phyloP scores from a whole-genome alignment of 2,888 invertebrate genomes.

The Andrena flavipes region DNA sequence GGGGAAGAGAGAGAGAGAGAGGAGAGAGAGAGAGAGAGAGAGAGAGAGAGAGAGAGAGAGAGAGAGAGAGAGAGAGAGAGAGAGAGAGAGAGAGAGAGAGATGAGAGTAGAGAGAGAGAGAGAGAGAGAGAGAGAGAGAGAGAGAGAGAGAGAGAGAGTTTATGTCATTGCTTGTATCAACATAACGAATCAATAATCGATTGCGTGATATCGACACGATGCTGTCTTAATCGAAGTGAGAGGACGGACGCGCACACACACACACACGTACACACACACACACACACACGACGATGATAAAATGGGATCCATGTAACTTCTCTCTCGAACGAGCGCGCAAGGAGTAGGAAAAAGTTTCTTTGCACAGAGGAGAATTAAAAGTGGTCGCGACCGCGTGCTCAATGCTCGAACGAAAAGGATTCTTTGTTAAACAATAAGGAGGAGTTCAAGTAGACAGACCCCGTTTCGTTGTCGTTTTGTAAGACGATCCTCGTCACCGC shows the following conservation, averaged over 20 bases:
- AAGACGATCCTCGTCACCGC: conserved; percentile 46
- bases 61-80: too few relatives aligned
- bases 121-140: conserved; percentile 3
- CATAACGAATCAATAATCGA: conserved; percentile 25
- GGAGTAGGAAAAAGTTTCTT: neutral
- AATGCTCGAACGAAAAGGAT: conserved; percentile 39
- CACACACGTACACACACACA: too few relatives aligned
- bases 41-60: too few relatives aligned
- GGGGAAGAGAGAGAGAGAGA: too few relatives aligned
- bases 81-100: too few relatives aligned
- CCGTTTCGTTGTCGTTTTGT: conserved; percentile 33
- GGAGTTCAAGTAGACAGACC: neutral
- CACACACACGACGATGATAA: too few relatives aligned
- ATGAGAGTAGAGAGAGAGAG: too few relatives aligned
- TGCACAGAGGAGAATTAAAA: neutral
- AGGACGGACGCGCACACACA: neutral
- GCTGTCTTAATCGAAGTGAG: conserved; percentile 9
- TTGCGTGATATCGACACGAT: conserved; percentile 30
- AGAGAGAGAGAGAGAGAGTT: conserved; percentile 15
- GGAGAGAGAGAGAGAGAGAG: too few relatives aligned
- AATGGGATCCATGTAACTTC: conserved; percentile 8
- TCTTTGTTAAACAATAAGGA: conserved; percentile 41
- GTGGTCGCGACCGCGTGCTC: conserved; percentile 36
- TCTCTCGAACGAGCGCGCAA: conserved; percentile 12
- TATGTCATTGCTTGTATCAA: conserved; percentile 32